These are phyloP conservation scores for Ormyrus rosae DNA, from an alignment of 2,888 invertebrate genomes.

Conservation along the genomic window DNA sequence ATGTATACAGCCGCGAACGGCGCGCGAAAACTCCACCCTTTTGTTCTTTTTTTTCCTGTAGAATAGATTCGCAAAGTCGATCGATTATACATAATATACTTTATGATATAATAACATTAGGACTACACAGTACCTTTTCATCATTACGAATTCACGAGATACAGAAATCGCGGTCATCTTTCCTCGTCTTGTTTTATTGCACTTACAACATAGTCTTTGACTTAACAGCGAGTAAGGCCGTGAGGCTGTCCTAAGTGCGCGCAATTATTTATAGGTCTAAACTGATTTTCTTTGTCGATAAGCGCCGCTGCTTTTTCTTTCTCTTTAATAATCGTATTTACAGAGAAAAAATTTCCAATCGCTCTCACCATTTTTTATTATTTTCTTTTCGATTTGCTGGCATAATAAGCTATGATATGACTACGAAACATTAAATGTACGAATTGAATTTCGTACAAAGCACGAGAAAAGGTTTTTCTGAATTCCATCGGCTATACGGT, in stretches of 20 bases:
- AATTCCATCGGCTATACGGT: neutral
- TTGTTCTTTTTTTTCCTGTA: slow-evolving; percentile 44
- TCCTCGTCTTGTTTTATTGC: slow-evolving; percentile 60
- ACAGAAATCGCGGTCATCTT: neutral
- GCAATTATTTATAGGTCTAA: slow-evolving; percentile 46
- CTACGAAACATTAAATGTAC: slow-evolving; percentile 37
- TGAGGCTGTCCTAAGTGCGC: slow-evolving; percentile 60
- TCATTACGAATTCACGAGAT: slow-evolving; percentile 34
- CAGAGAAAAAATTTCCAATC: slow-evolving; percentile 21
- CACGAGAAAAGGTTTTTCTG: slow-evolving; percentile 18
- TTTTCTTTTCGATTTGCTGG: neutral
- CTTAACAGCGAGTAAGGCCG: slow-evolving; percentile 63
- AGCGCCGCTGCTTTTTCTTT: slow-evolving; percentile 4
- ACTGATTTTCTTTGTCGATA: slow-evolving; percentile 19
- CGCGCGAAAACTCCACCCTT: slow-evolving; percentile 42
- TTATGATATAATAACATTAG: slow-evolving; percentile 41
- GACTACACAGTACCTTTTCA: slow-evolving; percentile 46
- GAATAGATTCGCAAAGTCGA: slow-evolving; percentile 16
- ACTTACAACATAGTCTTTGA: slow-evolving; percentile 65
- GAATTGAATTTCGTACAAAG: slow-evolving; percentile 21
- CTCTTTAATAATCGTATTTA: slow-evolving; percentile 30
- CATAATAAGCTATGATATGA: slow-evolving; percentile 35
- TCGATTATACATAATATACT: slow-evolving; percentile 35
- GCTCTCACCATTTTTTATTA: neutral
- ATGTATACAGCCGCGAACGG: slow-evolving; percentile 62